Evolutionary conservation across 2,113 vertebrate genomes (phyloP), one percentile per base, ranked within the genome.

Genomic region (Plectropomus leopardus): DNA sequence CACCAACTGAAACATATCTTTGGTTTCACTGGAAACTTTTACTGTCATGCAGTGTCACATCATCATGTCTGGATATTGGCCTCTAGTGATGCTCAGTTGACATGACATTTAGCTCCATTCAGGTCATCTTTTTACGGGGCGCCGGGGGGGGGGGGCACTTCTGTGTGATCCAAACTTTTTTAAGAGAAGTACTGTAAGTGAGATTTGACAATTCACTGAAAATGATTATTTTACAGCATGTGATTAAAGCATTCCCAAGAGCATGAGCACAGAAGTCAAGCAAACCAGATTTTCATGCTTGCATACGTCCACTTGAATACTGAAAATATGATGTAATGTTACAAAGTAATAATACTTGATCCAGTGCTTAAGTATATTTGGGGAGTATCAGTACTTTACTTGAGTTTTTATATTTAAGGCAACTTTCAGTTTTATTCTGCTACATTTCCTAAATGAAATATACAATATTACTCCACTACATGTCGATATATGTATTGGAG

Each of bases 21-120:
- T 53, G 78, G 65, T 83, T 82, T 82, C 80, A 84, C 45, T 82
- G 80, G 85, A 89, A 88, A 83, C 64, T 8, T 78, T 85, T 64
- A 50, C 36, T 50, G 78, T 79, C 65, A 16, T 47, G 30, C 14
- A 17, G 40, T 66, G 76, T 85, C 75, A 48, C 51, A 72, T 85
- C 64, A 79, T 72, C 34, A 3, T 9, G 15, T 51, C 24, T 47
- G 71, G 34, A 65, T 55, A 44, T 55, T 75, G 76, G 61, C 82
- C 84, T 88, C 66, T 78, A 47, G 65, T 68, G 86, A 73, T 21
- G 36, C 65, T 73, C 44, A 54, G 28, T 0, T 2, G 48, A 59
- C 45, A 30, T 23, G 54, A 71, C 67, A 55, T 42, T n/a, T 42
- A 11, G 21, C 48, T 72, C 63, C 64, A 47, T 55, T 69, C 44